Conservation (phyloP, 2,113 vertebrate species). For the Indicator maculatus region DNA sequence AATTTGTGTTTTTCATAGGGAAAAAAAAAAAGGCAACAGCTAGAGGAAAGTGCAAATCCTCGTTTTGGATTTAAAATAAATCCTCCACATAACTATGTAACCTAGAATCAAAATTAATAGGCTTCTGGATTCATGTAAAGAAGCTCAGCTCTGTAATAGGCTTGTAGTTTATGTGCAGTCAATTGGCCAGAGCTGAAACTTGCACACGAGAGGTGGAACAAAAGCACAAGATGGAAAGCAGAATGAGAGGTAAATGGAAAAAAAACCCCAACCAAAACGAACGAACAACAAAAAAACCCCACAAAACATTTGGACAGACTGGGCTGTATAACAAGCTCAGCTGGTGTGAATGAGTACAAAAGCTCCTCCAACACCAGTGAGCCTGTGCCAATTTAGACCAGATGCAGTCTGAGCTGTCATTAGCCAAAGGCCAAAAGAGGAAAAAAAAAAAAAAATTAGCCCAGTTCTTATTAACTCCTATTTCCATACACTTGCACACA, state of each 20-base stretch:
- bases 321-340: constrained; percentile 31
- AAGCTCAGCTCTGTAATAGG: background rate
- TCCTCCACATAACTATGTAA: background rate
- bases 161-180: background rate
- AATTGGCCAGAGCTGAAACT: background rate
- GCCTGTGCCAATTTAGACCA: constrained; percentile 46
- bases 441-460: background rate
- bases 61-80: background rate
- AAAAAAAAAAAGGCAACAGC: background rate
- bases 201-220: background rate
- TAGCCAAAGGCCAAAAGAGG: background rate
- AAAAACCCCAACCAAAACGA: background rate
- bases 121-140: background rate
- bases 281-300: background rate
- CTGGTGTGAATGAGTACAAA: constrained; percentile 53
- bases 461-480: background rate
- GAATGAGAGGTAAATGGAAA: constrained; percentile 28
- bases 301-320: background rate
- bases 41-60: background rate
- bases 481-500: background rate
- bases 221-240: constrained; percentile 50
- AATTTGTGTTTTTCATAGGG: background rate
- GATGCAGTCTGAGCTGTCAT: constrained; percentile 24
- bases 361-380: constrained; percentile 22
- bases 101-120: background rate